phyloP scores from a whole-genome alignment of 2,113 vertebrate genomes.

The Chlorodrepanis virens region DNA sequence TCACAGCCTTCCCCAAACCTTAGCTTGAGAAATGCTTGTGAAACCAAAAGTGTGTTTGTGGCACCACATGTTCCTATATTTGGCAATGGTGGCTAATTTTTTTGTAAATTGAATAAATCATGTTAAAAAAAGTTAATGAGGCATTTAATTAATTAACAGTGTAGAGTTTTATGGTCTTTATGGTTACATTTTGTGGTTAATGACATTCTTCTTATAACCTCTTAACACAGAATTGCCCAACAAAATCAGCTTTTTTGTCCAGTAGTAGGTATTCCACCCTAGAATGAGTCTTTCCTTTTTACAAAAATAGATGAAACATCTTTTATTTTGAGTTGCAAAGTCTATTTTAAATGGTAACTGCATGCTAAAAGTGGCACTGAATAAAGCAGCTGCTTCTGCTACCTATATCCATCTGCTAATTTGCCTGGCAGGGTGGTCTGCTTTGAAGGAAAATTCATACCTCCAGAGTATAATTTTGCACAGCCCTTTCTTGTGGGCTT shows the following conservation, averaged over 20 bases:
- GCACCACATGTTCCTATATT: conserved; percentile 54
- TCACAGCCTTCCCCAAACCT: neutral
- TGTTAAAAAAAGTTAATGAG: conserved; percentile 81
- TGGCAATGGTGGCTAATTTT: conserved; percentile 65
- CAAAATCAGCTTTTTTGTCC: conserved; percentile 65
- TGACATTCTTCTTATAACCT: conserved; percentile 71
- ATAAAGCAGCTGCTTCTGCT: neutral
- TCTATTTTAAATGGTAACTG: conserved; percentile 38
- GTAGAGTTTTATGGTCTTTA: conserved; percentile 77
- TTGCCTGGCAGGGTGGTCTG: conserved; percentile 33
- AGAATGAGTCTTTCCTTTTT: neutral
- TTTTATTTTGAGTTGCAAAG: conserved; percentile 26
- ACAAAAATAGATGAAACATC: conserved; percentile 29
- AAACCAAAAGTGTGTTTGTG: conserved; percentile 42
- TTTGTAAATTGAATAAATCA: conserved; percentile 80
- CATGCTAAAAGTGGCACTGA: neutral
- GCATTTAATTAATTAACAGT: conserved; percentile 84
- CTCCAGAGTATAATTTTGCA: neutral
- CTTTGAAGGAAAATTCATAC: conserved; percentile 6
- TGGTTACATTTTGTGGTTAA: conserved; percentile 79
- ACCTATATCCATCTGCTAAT: conserved; percentile 42
- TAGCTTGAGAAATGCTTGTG: neutral
- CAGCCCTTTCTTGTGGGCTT: neutral
- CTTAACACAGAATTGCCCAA: conserved; percentile 61
- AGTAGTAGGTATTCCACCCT: conserved; percentile 32